Percentiles rank a stretch among this genome's conserved stretches.
phyloP scores from a whole-genome alignment of 1,140 invertebrate genomes.

The Tribolium castaneum region DNA sequence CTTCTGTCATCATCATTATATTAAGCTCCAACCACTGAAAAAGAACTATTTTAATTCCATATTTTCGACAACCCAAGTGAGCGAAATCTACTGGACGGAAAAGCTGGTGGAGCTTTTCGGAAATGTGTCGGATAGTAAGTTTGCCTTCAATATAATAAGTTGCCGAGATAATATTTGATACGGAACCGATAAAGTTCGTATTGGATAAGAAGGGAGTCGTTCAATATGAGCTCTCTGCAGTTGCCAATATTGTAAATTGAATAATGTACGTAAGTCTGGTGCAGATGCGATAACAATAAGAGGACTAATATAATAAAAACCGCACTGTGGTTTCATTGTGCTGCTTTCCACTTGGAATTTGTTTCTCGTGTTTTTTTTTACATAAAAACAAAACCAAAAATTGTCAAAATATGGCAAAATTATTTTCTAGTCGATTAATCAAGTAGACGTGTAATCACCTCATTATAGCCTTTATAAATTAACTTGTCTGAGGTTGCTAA shows the following conservation, averaged over 20 bases:
- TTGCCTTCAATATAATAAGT: constrained; percentile 15
- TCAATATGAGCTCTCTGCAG: constrained; percentile 16
- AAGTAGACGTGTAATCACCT: neutral
- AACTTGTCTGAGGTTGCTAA: neutral
- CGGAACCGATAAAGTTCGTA: constrained; percentile 19
- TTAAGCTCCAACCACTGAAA: neutral
- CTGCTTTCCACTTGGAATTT: neutral
- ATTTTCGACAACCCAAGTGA: neutral
- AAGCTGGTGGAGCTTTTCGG: neutral
- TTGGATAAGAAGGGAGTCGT: constrained; percentile 13
- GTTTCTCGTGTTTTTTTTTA: too few relatives aligned
- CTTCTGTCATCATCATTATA: neutral
- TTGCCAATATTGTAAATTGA: constrained; percentile 21
- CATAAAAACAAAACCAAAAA: too few relatives aligned
- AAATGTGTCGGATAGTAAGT: constrained; percentile 16
- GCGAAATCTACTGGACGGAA: neutral
- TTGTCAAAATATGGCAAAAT: neutral
- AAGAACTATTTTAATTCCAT: neutral
- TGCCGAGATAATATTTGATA: constrained; percentile 21
- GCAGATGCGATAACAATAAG: constrained; percentile 3
- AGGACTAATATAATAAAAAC: neutral
- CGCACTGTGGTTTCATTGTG: neutral
- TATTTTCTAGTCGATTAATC: neutral
- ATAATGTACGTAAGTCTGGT: constrained; percentile 16
- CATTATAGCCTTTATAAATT: neutral